These are phyloP conservation scores for Magallana ariakensis DNA, from an alignment of 1,140 invertebrate genomes.

Conservation along the genomic window DNA sequence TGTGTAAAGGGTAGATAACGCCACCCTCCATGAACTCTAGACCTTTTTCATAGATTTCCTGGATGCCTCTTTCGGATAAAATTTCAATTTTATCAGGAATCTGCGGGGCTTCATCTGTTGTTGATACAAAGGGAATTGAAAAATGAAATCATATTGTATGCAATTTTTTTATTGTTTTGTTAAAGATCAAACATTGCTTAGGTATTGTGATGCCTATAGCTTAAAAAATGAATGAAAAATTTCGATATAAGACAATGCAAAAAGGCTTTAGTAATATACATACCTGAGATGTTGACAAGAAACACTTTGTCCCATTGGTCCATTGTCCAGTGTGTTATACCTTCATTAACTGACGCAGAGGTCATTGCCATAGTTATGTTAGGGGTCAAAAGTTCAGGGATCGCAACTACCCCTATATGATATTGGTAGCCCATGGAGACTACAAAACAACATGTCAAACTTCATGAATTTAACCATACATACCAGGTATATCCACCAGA, in stretches of 20 bases:
- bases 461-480: background rate
- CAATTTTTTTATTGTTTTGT: too few relatives aligned
- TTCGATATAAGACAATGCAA: too few relatives aligned
- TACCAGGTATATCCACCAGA: too few relatives aligned
- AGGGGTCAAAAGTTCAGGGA: background rate
- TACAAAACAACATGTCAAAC: background rate
- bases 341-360: background rate
- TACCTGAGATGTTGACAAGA: constrained; percentile 13
- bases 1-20: background rate
- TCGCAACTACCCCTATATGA: constrained; percentile 14
- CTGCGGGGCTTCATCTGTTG: background rate
- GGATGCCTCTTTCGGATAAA: background rate
- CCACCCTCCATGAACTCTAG: background rate
- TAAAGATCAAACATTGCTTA: too few relatives aligned
- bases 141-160: too few relatives aligned
- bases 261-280: background rate
- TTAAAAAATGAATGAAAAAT: too few relatives aligned
- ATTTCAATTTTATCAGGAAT: background rate
- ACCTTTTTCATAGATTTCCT: background rate
- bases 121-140: too few relatives aligned
- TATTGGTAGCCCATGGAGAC: constrained; percentile 29
- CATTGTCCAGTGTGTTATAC: background rate
- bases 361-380: background rate
- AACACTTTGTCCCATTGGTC: constrained; percentile 5
- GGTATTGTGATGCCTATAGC: too few relatives aligned